phyloP scores from a whole-genome alignment of 2,888 invertebrate genomes.

The Anthophora plumipes region DNA sequence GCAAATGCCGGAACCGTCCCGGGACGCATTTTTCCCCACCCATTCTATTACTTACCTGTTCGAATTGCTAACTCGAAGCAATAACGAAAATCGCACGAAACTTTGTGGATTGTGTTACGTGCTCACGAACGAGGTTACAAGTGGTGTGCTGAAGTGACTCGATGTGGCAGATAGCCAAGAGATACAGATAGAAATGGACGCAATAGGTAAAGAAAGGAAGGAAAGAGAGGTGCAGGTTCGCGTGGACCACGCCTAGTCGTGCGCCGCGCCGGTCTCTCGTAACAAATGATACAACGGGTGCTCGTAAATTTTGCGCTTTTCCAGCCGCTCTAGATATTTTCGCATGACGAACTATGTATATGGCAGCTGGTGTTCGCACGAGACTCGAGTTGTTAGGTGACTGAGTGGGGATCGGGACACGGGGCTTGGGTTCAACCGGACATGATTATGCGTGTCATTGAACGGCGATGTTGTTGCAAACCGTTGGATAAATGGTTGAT shows the following conservation, averaged over 20 bases:
- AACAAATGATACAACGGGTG: conserved; percentile 64
- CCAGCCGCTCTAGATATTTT: conserved; percentile 31
- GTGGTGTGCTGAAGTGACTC: conserved; percentile 41
- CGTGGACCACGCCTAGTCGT: conserved; percentile 78
- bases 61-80: neutral
- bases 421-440: conserved; percentile 41
- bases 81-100: neutral
- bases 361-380: neutral
- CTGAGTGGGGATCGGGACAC: neutral
- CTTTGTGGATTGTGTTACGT: neutral
- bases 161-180: conserved; percentile 33
- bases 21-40: neutral
- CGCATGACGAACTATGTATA: neutral
- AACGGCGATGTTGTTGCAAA: neutral
- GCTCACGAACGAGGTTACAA: conserved; percentile 23
- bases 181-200: conserved; percentile 29
- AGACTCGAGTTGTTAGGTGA: neutral
- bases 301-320: conserved; percentile 41
- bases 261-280: conserved; percentile 70
- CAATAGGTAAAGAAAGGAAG: conserved; percentile 45
- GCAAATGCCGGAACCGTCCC: conserved; percentile 20
- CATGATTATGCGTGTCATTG: conserved; percentile 46
- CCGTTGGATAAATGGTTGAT: too few species aligned
- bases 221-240: conserved; percentile 61
- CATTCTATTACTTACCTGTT: too few species aligned